Evolutionary conservation across 2,797 vertebrate species (phyloP).

Genomic region (Ambastaia sidthimunki): DNA sequence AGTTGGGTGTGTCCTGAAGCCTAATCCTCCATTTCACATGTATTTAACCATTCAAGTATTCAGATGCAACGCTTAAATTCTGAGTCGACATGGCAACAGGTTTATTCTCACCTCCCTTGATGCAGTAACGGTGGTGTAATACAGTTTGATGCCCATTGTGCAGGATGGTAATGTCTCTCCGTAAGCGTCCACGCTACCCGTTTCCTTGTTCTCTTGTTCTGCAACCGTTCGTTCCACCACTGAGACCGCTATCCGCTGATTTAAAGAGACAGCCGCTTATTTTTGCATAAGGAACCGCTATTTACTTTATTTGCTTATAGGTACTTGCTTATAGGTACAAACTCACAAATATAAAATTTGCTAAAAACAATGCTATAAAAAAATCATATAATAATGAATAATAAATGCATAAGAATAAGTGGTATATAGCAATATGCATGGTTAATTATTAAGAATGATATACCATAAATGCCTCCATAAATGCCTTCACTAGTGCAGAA

Average conservation of each 20-base stretch:
- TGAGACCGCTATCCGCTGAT: constrained; percentile 51
- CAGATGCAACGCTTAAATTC: not conserved
- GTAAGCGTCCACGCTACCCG: constrained; percentile 47
- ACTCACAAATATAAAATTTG: no score
- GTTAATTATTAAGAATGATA: no score
- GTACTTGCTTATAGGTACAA: not conserved
- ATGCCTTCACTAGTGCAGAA: no score
- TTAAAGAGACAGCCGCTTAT: constrained; percentile 65
- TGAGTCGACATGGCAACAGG: not conserved
- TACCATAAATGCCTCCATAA: no score
- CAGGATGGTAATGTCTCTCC: constrained; percentile 58
- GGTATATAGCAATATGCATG: no score
- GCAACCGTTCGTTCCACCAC: constrained; percentile 12
- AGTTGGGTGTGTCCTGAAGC: constrained; percentile 75
- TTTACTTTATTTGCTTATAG: not conserved
- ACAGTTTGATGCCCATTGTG: constrained; percentile 85
- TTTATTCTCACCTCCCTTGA: constrained; percentile 88
- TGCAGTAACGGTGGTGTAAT: constrained; percentile 92
- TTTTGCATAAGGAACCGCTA: not conserved
- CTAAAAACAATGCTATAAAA: no score
- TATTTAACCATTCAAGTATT: not conserved
- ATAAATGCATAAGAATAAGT: not conserved
- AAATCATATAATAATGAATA: not conserved
- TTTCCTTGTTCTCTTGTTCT: constrained; percentile 17
- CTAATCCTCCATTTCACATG: not conserved